phyloP scores from a whole-genome alignment of 37 sponge, comb jelly and placozoan genomes.

The Beroe ovata region DNA sequence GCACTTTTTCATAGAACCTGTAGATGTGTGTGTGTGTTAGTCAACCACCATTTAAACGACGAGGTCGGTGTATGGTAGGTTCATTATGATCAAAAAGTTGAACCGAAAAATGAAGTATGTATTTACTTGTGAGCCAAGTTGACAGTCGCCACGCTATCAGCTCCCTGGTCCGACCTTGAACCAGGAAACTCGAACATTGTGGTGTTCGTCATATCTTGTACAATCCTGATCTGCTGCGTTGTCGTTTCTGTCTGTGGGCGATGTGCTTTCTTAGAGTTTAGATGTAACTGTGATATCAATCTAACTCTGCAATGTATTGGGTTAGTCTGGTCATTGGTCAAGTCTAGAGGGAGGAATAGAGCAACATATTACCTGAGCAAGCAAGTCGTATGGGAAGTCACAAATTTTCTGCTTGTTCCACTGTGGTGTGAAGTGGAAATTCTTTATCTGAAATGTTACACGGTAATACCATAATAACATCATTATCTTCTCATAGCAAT shows the following conservation, averaged over 20 bases:
- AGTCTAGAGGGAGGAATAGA: too few species aligned
- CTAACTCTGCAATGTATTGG: too few species aligned
- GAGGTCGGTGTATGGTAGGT: too few species aligned
- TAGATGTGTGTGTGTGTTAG: too few species aligned
- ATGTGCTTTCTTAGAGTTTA: too few species aligned
- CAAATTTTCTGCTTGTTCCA: conserved; percentile 8
- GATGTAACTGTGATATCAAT: too few species aligned
- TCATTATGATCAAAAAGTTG: too few species aligned
- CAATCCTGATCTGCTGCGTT: neutral
- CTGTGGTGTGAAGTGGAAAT: neutral
- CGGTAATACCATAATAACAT: too few species aligned
- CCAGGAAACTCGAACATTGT: conserved; percentile 52
- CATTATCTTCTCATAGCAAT: too few species aligned
- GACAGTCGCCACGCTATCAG: conserved; percentile 7
- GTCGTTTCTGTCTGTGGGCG: conserved; percentile 43
- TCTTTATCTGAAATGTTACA: conserved; percentile 25
- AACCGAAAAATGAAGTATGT: neutral
- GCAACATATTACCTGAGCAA: conserved; percentile 1
- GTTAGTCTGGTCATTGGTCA: too few species aligned
- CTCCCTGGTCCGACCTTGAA: neutral
- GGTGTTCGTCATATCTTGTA: conserved; percentile 16
- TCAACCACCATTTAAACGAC: too few species aligned
- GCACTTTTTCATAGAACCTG: conserved; percentile 42
- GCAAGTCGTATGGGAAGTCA: conserved; percentile 13
- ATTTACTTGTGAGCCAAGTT: conserved; percentile 17